Percentiles rank a stretch among this genome's conserved stretches.
phyloP scores from a whole-genome alignment of 2,113 vertebrate species.

The Carettochelys insculpta region DNA sequence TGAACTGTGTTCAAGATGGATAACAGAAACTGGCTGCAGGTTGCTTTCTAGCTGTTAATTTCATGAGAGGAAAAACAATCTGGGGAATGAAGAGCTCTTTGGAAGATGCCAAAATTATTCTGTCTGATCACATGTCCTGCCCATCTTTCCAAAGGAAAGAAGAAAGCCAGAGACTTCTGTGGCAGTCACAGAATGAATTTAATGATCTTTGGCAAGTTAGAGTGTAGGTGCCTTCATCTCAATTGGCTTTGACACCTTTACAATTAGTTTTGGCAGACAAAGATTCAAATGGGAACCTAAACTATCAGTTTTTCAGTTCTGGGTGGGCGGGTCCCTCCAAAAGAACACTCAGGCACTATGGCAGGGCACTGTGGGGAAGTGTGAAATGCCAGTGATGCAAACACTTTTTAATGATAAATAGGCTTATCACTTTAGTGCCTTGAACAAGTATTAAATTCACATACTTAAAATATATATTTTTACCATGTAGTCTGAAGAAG shows the following conservation, averaged over 20 bases:
- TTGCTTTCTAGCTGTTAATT: background rate
- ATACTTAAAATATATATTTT: background rate
- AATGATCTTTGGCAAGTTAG: background rate
- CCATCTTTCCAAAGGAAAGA: background rate
- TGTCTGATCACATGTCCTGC: background rate
- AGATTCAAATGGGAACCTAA: background rate
- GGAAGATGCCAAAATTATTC: background rate
- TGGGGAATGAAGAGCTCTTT: background rate
- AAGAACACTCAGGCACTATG: background rate
- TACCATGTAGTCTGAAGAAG: constrained; percentile 99
- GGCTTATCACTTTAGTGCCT: background rate
- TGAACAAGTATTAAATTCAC: background rate
- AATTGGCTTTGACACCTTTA: background rate
- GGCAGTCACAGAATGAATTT: background rate
- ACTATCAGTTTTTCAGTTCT: background rate
- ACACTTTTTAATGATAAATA: background rate
- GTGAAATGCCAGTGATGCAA: background rate
- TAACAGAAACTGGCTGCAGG: background rate
- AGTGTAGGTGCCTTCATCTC: background rate
- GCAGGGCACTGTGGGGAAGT: background rate
- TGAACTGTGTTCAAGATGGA: background rate
- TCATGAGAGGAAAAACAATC: background rate
- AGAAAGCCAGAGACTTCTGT: background rate
- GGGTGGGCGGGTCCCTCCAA: background rate
- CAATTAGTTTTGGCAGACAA: background rate